Percentiles rank a stretch among this genome's conserved stretches.
phyloP scores from a whole-genome alignment of 2,888 invertebrate species.

The Melieria crassipennis region DNA sequence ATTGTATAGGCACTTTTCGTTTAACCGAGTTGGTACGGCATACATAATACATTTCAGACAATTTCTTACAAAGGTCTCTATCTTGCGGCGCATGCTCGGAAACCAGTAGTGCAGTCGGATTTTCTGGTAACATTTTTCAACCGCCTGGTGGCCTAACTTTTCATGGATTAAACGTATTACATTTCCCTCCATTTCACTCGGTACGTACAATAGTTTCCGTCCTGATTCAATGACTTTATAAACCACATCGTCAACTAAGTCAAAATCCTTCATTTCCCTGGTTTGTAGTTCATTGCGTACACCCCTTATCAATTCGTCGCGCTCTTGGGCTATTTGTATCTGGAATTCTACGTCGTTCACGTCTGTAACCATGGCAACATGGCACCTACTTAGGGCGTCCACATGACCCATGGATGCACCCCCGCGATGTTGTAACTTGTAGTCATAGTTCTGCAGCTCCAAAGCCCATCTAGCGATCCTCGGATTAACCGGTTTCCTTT shows the following conservation, averaged over 20 bases:
- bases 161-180: slow-evolving; percentile 25
- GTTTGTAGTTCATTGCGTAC: too few relatives aligned
- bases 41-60: too few relatives aligned
- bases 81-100: too few relatives aligned
- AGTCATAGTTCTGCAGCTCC: slow-evolving; percentile 24
- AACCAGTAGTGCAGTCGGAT: too few relatives aligned
- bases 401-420: too few relatives aligned
- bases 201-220: slow-evolving; percentile 8
- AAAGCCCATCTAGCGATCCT: slow-evolving; percentile 36
- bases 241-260: slow-evolving; percentile 23
- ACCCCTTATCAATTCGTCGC: slow-evolving; percentile 5
- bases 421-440: neutral
- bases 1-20: neutral
- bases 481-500: slow-evolving; percentile 21
- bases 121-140: neutral
- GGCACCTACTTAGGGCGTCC: neutral
- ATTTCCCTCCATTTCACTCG: slow-evolving; percentile 26
- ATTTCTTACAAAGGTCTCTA: too few relatives aligned
- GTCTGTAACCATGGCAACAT: slow-evolving; percentile 15
- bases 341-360: slow-evolving; percentile 25
- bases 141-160: slow-evolving; percentile 27
- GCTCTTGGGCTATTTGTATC: slow-evolving; percentile 33
- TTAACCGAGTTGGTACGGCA: too few relatives aligned
- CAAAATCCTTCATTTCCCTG: neutral
- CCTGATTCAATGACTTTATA: slow-evolving; percentile 10